phyloP scores from a whole-genome alignment of 2,888 invertebrate genomes.

The Empis stercorea region DNA sequence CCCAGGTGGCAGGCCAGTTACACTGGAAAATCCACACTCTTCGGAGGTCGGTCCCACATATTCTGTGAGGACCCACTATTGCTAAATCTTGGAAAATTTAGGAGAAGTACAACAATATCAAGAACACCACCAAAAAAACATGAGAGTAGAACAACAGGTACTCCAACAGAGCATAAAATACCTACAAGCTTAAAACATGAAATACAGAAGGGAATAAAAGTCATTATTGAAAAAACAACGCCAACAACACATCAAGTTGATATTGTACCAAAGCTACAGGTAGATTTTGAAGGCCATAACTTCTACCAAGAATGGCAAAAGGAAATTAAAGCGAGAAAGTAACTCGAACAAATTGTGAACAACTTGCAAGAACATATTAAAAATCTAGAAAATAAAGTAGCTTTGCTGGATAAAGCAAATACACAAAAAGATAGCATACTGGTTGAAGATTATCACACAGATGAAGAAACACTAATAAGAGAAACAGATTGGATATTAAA shows the following conservation, averaged over 20 bases:
- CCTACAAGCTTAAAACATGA: neutral
- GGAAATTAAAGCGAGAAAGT: neutral
- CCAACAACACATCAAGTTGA: too few species aligned
- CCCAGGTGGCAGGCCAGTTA: constrained; percentile 1
- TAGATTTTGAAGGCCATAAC: neutral
- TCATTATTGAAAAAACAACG: too few species aligned
- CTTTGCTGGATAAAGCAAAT: neutral
- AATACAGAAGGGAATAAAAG: neutral
- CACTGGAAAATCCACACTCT: constrained; percentile 1
- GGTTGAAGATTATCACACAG: neutral
- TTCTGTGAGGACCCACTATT: constrained; percentile 2
- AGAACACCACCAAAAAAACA: neutral
- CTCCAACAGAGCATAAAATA: neutral
- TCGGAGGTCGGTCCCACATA: neutral
- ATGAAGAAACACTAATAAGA: neutral
- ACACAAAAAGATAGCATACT: neutral
- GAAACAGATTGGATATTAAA: neutral
- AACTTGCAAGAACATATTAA: neutral
- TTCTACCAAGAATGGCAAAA: neutral
- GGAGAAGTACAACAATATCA: neutral
- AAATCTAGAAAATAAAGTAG: neutral
- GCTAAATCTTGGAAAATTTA: neutral
- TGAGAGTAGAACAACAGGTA: neutral
- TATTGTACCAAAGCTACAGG: neutral
- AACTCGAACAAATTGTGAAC: neutral